A percentile compares a stretch with the other conserved stretches of the same genome.
Evolutionary conservation across 2,113 vertebrate genomes (phyloP).

Genomic region (Notothenia rossii): DNA sequence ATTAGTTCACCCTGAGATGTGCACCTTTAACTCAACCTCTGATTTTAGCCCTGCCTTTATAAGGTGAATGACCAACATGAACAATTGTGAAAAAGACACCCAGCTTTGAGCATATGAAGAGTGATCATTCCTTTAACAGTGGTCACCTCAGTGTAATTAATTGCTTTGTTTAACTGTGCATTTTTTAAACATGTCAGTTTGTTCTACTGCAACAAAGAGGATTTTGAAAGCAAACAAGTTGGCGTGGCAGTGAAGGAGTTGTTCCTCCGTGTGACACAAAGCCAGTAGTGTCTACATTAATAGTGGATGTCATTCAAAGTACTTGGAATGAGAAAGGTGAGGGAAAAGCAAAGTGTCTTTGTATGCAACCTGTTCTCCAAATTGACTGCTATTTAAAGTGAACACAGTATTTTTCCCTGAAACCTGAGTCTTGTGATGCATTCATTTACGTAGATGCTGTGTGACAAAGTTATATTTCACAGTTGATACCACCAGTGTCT

Average conservation of each 20-base stretch:
- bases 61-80: constrained; percentile 2
- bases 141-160: neutral
- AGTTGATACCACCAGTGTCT: too few relatives aligned
- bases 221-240: constrained; percentile 41
- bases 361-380: constrained; percentile 2
- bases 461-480: constrained; percentile 2
- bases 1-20: neutral
- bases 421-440: constrained; percentile 29
- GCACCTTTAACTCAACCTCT: neutral
- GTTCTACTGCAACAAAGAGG: neutral
- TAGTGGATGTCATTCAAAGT: neutral
- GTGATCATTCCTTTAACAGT: constrained; percentile 9
- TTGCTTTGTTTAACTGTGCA: neutral
- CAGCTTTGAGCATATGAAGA: neutral
- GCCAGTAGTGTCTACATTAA: constrained; percentile 17
- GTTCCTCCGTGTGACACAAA: constrained; percentile 29
- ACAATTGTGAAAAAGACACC: constrained; percentile 16
- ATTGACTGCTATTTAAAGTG: constrained; percentile 6
- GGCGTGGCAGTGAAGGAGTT: constrained; percentile 1
- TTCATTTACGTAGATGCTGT: neutral
- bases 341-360: constrained; percentile 10
- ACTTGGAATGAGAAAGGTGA: constrained; percentile 8
- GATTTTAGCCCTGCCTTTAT: constrained; percentile 29
- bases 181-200: neutral
- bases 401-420: constrained; percentile 17